Conservation (phyloP, 2,113 vertebrate species). For the Erythrocebus patas region DNA sequence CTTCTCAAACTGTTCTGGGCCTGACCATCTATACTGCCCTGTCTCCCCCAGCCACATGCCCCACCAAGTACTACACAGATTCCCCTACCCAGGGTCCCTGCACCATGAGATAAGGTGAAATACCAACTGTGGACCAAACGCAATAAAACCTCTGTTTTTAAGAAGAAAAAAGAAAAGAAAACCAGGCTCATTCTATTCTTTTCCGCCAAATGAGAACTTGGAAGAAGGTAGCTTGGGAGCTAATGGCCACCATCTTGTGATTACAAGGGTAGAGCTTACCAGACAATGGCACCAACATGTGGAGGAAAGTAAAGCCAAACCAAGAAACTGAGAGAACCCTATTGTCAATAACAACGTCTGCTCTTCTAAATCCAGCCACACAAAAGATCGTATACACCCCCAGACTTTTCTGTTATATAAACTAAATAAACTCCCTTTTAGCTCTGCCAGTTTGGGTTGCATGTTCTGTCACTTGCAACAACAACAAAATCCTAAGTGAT, state of each 20-base stretch:
- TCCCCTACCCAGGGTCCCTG: too few relatives aligned
- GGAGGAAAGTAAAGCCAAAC: neutral
- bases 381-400: neutral
- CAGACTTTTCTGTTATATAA: neutral
- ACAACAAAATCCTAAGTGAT: neutral
- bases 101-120: too few relatives aligned
- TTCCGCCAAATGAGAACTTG: neutral
- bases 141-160: too few relatives aligned
- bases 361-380: neutral
- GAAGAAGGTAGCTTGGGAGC: neutral
- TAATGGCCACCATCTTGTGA: neutral
- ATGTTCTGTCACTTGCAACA: constrained; percentile 3
- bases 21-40: too few relatives aligned
- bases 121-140: too few relatives aligned
- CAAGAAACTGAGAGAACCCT: constrained; percentile 2
- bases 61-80: too few relatives aligned
- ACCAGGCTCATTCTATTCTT: neutral
- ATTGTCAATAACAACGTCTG: neutral
- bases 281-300: neutral
- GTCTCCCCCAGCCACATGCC: too few relatives aligned
- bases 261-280: neutral
- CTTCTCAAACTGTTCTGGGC: too few relatives aligned
- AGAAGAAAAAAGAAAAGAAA: too few relatives aligned
- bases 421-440: constrained; percentile 24
- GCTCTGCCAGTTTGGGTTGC: neutral